Base-by-base conservation (phyloP, 2,888 invertebrate genomes). In the Oscheius sp. region DNA sequence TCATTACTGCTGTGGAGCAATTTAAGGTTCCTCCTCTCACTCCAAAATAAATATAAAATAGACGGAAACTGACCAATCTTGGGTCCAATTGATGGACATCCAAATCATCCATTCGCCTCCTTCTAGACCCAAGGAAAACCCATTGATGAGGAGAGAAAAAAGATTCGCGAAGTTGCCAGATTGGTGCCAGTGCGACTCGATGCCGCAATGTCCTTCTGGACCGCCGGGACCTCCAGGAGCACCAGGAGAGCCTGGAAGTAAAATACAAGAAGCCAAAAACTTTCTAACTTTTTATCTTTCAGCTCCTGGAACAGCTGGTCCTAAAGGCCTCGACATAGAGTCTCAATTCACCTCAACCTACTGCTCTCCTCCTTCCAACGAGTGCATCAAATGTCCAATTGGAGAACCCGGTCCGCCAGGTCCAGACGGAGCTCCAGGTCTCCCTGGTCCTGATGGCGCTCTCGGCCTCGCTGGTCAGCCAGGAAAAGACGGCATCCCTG, bases 171-270 rank as follows among this genome's bases (percentile, higher is more conserved):
- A 61, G 12, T 69, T 78, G 33, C 78, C 78, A 3, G 78, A 78
- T n/a, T 76, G 67, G 65, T 78, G 78, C 39, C 78, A 78, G 48
- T 78, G 78, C 46, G 74, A 78, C 61, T 57, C 73, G 0, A 74
- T 73, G 27, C 78, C 78, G 31, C 78, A 78, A 58, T 78, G 78
- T 33, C 78, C 78, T 12, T 74, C 76, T 31, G 78, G 78, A 33
- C 74, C 78, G 8, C 78, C 78, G 27, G 78, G 78, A 29, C 78
- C 78, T 10, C 78, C 74, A 57, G 78, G 78, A 73, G 55, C 73
- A 12, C 71, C 78, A 39, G 78, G 78, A 73, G 69, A 73, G 15
- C 73, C 74, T 4, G 78, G 78, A 76, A 64, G 78, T 78, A 23
- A 50, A 46, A 29, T 34, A 6, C 10, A 1, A 27, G 31, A 48